Evolutionary conservation across 2,888 invertebrate species (phyloP).

Genomic region (Oscheius sp.): DNA sequence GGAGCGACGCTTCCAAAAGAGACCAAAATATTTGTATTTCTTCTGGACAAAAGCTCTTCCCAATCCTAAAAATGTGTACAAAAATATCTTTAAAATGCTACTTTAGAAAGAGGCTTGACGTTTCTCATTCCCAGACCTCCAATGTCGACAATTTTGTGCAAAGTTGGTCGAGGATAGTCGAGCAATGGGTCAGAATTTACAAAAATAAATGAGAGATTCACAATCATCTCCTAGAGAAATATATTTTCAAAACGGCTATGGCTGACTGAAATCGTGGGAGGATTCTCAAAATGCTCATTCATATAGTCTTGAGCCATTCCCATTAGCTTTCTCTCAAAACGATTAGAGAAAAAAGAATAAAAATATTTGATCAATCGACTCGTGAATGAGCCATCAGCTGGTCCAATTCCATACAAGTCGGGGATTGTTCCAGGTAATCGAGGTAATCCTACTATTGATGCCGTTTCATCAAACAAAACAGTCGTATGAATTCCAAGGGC

Average conservation of each 20-base stretch:
- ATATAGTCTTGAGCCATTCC: neutral
- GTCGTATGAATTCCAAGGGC: neutral
- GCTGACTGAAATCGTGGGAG: neutral
- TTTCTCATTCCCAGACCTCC: constrained; percentile 19
- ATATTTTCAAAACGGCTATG: too few relatives aligned
- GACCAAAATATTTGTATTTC: constrained; percentile 10
- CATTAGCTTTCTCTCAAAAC: neutral
- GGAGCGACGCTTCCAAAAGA: constrained; percentile 32
- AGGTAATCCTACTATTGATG: neutral
- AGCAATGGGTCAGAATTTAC: constrained; percentile 18
- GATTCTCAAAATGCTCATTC: neutral
- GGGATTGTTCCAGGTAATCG: neutral
- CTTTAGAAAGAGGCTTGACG: constrained; percentile 10
- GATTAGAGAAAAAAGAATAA: neutral
- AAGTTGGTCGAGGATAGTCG: constrained; percentile 25
- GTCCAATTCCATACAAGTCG: constrained; percentile 3
- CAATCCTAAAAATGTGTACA: constrained; percentile 16
- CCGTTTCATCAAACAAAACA: neutral
- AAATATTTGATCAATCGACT: neutral
- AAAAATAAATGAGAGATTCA: constrained; percentile 19
- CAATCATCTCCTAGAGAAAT: constrained; percentile 16
- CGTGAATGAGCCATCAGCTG: constrained; percentile 6
- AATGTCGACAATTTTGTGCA: constrained; percentile 17
- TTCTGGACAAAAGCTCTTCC: neutral
- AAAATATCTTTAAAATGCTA: neutral